Conservation (phyloP, 2,113 vertebrate genomes). For the Leucoraja erinaceus region DNA sequence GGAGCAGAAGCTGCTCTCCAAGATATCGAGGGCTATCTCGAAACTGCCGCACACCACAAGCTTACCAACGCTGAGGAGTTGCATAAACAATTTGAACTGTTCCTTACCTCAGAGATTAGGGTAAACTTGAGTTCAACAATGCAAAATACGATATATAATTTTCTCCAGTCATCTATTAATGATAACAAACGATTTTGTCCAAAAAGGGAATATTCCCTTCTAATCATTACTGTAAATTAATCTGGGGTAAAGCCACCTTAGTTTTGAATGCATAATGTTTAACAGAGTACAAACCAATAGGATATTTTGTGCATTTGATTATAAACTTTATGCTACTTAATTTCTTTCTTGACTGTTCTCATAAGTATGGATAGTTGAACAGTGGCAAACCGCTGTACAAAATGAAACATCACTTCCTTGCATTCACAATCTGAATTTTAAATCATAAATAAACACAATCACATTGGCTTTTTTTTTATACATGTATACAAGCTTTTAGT, state of each 20-base stretch:
- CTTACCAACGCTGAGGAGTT: conserved; percentile 72
- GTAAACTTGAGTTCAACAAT: conserved; percentile 51
- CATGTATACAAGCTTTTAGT: background rate
- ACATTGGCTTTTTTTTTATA: background rate
- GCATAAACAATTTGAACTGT: conserved; percentile 77
- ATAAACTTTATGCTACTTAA: background rate
- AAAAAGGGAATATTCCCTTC: background rate
- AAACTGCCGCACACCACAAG: conserved; percentile 68
- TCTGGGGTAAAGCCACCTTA: background rate
- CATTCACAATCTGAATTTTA: background rate
- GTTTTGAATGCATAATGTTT: background rate
- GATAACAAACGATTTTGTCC: background rate
- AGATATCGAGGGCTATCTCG: conserved; percentile 78
- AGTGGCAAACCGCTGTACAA: background rate
- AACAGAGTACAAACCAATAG: background rate
- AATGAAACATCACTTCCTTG: background rate
- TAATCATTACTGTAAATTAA: background rate
- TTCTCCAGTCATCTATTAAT: background rate
- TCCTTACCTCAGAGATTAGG: conserved; percentile 72
- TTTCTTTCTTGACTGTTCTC: background rate
- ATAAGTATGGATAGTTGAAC: background rate
- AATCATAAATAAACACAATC: background rate
- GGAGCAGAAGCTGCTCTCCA: conserved; percentile 78
- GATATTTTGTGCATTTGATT: background rate
- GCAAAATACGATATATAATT: background rate